Percentiles rank a stretch among this genome's conserved stretches.
These are phyloP conservation scores for Sparus aurata DNA, from an alignment of 2,797 vertebrate species.

Conservation along the genomic window DNA sequence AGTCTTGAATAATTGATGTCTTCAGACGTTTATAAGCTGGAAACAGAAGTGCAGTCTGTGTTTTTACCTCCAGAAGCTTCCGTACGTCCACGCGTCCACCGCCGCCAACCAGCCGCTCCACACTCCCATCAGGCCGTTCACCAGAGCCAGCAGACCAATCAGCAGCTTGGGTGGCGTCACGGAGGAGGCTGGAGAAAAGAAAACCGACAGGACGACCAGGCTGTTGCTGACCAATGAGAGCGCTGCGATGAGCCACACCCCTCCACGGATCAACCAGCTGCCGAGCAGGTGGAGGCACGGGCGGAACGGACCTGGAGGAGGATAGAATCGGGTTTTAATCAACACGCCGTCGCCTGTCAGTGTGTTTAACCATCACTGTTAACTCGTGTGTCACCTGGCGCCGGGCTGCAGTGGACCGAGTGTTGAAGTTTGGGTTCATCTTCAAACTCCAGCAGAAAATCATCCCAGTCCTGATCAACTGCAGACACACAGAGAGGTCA, in stretches of 20 bases:
- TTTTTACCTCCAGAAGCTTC: slow-evolving; percentile 87
- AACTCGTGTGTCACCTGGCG: slow-evolving; percentile 86
- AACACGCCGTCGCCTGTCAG: no score
- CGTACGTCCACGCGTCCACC: slow-evolving; percentile 91
- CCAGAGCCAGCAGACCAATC: slow-evolving; percentile 89
- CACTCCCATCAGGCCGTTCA: slow-evolving; percentile 90
- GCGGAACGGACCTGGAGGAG: slow-evolving; percentile 90
- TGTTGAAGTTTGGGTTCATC: slow-evolving; percentile 89
- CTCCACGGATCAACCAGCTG: slow-evolving; percentile 92
- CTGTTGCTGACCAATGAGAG: slow-evolving; percentile 90
- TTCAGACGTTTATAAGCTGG: no score
- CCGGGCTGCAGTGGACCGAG: slow-evolving; percentile 91
- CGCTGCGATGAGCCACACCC: slow-evolving; percentile 91
- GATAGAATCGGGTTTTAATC: neutral
- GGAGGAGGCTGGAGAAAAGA: slow-evolving; percentile 82
- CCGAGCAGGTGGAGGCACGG: slow-evolving; percentile 93
- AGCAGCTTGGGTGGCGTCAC: slow-evolving; percentile 89
- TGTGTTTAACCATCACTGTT: no score
- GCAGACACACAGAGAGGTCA: slow-evolving; percentile 30
- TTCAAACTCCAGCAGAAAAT: slow-evolving; percentile 91
- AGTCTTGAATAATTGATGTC: neutral
- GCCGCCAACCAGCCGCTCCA: slow-evolving; percentile 89
- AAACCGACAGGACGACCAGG: slow-evolving; percentile 88
- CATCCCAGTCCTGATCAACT: slow-evolving; percentile 92
- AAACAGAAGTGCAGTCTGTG: no score